phyloP scores from a whole-genome alignment of 2,888 invertebrate genomes.

The Heliconius ethilla region DNA sequence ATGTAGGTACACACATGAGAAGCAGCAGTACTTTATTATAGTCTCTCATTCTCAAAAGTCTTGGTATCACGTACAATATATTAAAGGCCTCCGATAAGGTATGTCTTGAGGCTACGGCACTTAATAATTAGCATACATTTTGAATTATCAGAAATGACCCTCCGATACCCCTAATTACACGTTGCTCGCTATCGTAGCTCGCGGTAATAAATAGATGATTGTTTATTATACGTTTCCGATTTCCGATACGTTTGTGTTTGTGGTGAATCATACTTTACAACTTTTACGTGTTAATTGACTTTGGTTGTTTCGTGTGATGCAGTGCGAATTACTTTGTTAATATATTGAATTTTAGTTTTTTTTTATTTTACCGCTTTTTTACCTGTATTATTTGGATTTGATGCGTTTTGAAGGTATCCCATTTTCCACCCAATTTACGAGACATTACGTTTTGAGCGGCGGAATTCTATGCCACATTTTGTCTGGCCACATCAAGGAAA shows the following conservation, averaged over 20 bases:
- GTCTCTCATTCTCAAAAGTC: not conserved
- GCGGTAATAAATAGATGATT: conserved; percentile 72
- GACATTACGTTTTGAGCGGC: not conserved
- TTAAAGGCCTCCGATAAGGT: conserved; percentile 45
- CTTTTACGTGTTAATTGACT: conserved; percentile 67
- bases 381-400: too few relatives aligned
- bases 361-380: too few relatives aligned
- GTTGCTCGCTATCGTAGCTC: conserved; percentile 58
- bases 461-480: not conserved
- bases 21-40: not conserved
- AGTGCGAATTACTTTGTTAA: conserved; percentile 11
- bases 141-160: conserved; percentile 79
- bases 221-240: conserved; percentile 70
- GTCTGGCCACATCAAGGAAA: not conserved
- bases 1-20: not conserved
- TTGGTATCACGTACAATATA: conserved; percentile 30
- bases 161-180: conserved; percentile 74
- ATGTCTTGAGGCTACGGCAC: conserved; percentile 66
- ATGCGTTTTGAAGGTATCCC: not conserved
- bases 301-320: conserved; percentile 49
- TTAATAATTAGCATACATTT: conserved; percentile 81
- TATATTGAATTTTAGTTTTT: not conserved
- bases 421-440: fast-evolving
- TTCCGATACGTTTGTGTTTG: conserved; percentile 71
- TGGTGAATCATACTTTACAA: conserved; percentile 68